Evolutionary conservation across 2,797 vertebrate genomes (phyloP), one percentile per base, ranked within the genome.

Genomic region (Pseudocheirus occidentalis): DNA sequence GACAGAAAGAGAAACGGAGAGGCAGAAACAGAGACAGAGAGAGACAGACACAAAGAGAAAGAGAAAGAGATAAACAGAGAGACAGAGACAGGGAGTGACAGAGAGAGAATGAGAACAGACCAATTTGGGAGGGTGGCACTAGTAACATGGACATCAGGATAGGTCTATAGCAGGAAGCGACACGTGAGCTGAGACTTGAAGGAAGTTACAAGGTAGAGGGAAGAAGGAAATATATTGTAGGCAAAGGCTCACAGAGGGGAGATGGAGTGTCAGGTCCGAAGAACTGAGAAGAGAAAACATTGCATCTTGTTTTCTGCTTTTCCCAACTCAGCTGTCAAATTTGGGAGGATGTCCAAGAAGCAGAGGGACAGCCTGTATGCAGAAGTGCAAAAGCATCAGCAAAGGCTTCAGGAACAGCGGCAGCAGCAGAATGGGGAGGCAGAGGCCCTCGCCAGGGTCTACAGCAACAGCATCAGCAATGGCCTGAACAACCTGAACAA

Each of bases 321-420:
- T 97, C 59, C 56, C 14, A 34, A 95, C 94, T 96, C 98, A 99
- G 99, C 99, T 98, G 99, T 99, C 96, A 99, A 99, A 97, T 99
- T 99, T 95, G 99, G 99, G 95, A 99, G 99, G 98, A 99, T 99
- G 99, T 99, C 99, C 94, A 99, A 99, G 98, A 99, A 99, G 98
- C 99, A 99, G 97, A 99, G 99, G 28, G 99, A 99, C 98, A 99
- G 99, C 98, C 98, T 99, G 95, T 99, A 99, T 0, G 99, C 99
- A 0, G 99, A 99, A 98, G 99, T 99, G 95, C 99, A 99, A 98
- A 99, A 99, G 98, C 99, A 99, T 98, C 99, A 99, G 98, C 99
- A 99, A 54, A 98, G 99, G 14, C 98, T 99, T 94, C 99, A 99
- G 98, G 99, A 99, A 59, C 99, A 99, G 98, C 98, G 99, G 96